These are phyloP conservation scores for Dryocosmus kuriphilus DNA, from an alignment of 2,888 invertebrate species.

Conservation along the genomic window DNA sequence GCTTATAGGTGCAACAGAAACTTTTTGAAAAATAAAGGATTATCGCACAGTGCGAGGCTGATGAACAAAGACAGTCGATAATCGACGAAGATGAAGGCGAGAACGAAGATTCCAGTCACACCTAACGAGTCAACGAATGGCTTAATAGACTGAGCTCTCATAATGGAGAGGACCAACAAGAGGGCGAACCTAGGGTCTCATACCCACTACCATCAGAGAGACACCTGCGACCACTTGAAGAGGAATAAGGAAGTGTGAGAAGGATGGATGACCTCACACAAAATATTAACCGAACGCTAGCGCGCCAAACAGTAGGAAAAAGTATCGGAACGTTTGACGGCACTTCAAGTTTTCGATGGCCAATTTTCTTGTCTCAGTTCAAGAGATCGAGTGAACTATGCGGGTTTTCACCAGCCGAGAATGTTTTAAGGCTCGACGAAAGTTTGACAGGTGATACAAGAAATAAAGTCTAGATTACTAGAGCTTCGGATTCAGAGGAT, in stretches of 20 bases:
- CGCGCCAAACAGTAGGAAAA: neutral
- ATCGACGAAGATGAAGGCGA: neutral
- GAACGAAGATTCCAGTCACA: neutral
- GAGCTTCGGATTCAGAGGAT: no score
- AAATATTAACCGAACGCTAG: conserved; percentile 2
- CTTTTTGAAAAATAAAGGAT: no score
- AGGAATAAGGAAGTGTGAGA: neutral
- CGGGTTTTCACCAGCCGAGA: neutral
- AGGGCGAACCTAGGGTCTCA: neutral
- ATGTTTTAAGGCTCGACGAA: no score
- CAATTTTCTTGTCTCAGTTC: no score
- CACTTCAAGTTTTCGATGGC: no score
- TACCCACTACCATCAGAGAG: neutral
- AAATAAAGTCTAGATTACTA: neutral
- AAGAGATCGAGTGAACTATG: no score
- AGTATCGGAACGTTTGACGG: no score
- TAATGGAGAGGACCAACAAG: neutral
- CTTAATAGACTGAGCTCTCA: neutral
- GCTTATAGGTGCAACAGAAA: no score
- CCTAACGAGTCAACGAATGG: neutral
- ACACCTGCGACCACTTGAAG: no score
- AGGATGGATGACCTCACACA: neutral
- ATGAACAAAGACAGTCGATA: no score
- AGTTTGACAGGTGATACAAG: neutral
- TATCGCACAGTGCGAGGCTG: no score